phyloP scores from a whole-genome alignment of 2,888 invertebrate species.

The Plagodis dolabraria region DNA sequence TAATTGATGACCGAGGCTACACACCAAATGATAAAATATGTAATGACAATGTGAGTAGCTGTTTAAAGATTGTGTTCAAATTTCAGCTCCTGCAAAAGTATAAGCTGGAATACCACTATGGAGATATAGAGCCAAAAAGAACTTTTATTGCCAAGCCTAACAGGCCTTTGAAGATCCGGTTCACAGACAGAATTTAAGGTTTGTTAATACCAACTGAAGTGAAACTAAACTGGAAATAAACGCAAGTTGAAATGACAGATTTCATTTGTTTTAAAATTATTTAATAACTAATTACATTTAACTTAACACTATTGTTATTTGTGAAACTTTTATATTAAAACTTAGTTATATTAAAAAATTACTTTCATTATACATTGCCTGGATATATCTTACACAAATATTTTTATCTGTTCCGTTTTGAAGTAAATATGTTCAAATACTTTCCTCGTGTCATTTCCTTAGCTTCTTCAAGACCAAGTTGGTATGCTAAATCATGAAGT shows the following conservation, averaged over 20 bases:
- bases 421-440: constrained; percentile 93
- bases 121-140: constrained; percentile 84
- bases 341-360: constrained; percentile 1
- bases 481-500: constrained; percentile 97
- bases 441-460: constrained; percentile 98
- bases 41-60: no score
- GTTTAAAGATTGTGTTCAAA: no score
- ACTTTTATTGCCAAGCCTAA: constrained; percentile 85
- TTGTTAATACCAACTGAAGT: neutral
- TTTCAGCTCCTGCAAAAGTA: constrained; percentile 86
- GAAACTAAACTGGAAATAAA: no score
- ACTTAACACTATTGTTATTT: constrained; percentile 25
- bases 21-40: no score
- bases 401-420: constrained; percentile 62
- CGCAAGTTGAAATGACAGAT: neutral
- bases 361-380: constrained; percentile 6
- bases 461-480: constrained; percentile 96
- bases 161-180: constrained; percentile 86
- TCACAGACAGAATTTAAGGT: constrained; percentile 80
- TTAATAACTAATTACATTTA: constrained; percentile 5
- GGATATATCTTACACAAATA: neutral
- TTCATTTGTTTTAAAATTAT: constrained; percentile 31
- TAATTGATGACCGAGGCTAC: no score
- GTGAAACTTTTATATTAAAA: constrained; percentile 24
- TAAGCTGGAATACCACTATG: constrained; percentile 88